These are phyloP conservation scores for Ophioderma brevispina DNA, from an alignment of 35 echinoderm and acorn worm genomes.

Conservation along the genomic window DNA sequence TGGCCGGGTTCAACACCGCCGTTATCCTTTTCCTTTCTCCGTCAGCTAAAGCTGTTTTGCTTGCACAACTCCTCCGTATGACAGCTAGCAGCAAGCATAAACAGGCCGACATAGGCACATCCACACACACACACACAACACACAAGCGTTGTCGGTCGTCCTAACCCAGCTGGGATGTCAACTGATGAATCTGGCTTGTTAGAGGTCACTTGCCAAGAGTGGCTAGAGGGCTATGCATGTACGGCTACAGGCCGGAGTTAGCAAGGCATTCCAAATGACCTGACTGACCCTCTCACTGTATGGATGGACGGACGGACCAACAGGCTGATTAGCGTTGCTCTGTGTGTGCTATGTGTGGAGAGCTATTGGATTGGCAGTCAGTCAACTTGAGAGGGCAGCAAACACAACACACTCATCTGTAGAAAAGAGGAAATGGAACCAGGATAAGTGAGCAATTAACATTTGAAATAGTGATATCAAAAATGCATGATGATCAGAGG, in stretches of 20 bases:
- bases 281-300: not conserved
- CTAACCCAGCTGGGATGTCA: not conserved
- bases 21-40: not conserved
- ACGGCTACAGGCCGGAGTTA: not conserved
- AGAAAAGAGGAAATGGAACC: too few species aligned
- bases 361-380: not conserved
- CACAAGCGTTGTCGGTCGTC: not conserved
- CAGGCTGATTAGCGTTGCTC: not conserved
- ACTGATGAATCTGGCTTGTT: not conserved
- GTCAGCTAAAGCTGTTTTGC: not conserved
- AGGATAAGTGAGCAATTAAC: too few species aligned
- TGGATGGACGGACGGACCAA: not conserved
- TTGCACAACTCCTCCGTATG: not conserved
- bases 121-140: not conserved
- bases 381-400: not conserved
- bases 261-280: not conserved
- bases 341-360: not conserved
- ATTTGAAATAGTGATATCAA: too few species aligned
- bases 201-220: not conserved
- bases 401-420: not conserved
- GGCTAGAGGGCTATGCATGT: not conserved
- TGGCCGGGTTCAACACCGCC: not conserved
- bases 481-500: too few species aligned
- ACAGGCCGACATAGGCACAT: not conserved
- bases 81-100: not conserved